These are phyloP conservation scores for Drosophila pallidifrons DNA, from an alignment of 1,140 invertebrate species.

Conservation along the genomic window DNA sequence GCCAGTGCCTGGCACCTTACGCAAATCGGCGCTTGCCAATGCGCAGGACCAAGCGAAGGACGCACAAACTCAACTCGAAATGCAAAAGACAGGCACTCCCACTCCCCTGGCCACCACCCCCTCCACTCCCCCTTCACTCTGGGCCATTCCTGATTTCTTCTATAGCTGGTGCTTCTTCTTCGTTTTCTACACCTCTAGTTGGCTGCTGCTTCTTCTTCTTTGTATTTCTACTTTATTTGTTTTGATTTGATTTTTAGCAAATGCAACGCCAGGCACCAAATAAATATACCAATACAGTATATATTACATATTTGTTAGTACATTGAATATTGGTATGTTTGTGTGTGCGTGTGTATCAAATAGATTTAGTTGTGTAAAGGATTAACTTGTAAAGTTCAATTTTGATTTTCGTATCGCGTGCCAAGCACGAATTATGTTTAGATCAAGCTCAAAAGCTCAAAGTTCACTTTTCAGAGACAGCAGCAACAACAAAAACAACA, in stretches of 20 bases:
- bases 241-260: constrained; percentile 48
- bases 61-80: constrained; percentile 41
- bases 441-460: constrained; percentile 48
- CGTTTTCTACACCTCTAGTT: neutral
- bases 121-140: neutral
- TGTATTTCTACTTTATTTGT: constrained; percentile 18
- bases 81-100: constrained; percentile 30
- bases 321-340: constrained; percentile 2
- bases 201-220: neutral
- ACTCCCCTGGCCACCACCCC: neutral
- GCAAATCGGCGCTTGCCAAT: constrained; percentile 70
- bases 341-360: constrained; percentile 6
- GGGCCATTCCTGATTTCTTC: neutral
- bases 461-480: constrained; percentile 35
- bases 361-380: constrained; percentile 60
- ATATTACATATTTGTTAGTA: constrained; percentile 2
- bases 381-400: constrained; percentile 83
- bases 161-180: neutral
- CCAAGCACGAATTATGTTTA: constrained; percentile 63
- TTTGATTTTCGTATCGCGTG: constrained; percentile 80
- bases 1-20: constrained; percentile 70
- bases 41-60: constrained; percentile 76
- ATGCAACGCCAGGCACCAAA: constrained; percentile 32
- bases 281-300: constrained; percentile 12
- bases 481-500: constrained; percentile 11